These are phyloP conservation scores for Paralichthys olivaceus DNA, from an alignment of 2,113 vertebrate species.

Conservation along the genomic window DNA sequence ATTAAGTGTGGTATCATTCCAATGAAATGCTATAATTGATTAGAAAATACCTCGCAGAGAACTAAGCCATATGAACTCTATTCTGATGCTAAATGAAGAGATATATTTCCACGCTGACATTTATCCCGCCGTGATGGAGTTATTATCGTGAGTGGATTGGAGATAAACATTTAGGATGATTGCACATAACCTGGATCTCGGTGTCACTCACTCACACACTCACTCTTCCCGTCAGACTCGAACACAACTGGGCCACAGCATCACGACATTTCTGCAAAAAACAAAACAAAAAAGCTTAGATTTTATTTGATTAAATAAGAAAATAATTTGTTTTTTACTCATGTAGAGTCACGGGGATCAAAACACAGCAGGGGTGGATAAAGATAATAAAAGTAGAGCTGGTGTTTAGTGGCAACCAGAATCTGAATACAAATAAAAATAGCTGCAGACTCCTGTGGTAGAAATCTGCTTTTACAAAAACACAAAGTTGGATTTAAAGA, in stretches of 20 bases:
- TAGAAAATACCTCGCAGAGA: slow-evolving; percentile 65
- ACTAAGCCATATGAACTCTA: slow-evolving; percentile 76
- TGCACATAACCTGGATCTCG: slow-evolving; percentile 63
- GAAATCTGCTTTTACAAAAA: slow-evolving; percentile 11
- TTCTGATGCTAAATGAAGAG: slow-evolving; percentile 78
- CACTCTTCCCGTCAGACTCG: slow-evolving; percentile 26
- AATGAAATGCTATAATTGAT: slow-evolving; percentile 74
- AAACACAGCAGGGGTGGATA: neutral
- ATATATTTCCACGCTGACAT: slow-evolving; percentile 74
- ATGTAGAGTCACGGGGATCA: neutral
- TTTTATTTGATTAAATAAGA: slow-evolving; percentile 9
- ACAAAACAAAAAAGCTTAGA: neutral
- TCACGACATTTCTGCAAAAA: neutral
- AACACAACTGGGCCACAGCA: slow-evolving; percentile 29
- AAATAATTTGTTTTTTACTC: neutral
- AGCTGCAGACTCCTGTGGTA: neutral
- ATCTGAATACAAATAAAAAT: neutral
- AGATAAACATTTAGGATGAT: slow-evolving; percentile 78
- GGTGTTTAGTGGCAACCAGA: neutral
- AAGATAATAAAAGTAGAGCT: neutral
- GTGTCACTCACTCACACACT: slow-evolving; percentile 64
- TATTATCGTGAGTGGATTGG: slow-evolving; percentile 77
- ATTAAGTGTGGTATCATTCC: slow-evolving; percentile 74
- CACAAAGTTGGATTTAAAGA: slow-evolving; percentile 27
- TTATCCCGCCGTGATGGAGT: slow-evolving; percentile 61